Conservation (phyloP, 2,888 invertebrate genomes). For the Tigriopus californicus region DNA sequence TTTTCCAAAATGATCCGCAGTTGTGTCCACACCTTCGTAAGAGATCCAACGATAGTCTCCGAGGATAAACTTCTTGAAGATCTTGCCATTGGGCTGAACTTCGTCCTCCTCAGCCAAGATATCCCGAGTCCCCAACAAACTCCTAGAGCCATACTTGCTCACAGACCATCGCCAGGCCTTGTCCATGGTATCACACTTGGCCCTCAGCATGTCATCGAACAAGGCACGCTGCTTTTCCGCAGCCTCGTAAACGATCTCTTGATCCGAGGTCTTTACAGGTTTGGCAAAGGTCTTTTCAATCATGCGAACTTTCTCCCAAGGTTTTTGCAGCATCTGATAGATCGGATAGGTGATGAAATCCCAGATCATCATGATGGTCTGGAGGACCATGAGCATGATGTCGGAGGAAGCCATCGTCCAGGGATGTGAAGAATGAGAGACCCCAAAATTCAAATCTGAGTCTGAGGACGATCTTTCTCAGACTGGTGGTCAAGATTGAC, state of each 20-base stretch:
- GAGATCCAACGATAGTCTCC: constrained; percentile 82
- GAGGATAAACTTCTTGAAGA: constrained; percentile 62
- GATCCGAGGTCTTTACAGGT: neutral
- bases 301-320: neutral
- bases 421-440: no score
- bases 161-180: constrained; percentile 6
- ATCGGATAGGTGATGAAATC: constrained; percentile 9
- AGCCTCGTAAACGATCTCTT: neutral
- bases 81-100: constrained; percentile 72
- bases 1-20: constrained; percentile 56
- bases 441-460: no score
- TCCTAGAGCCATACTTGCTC: constrained; percentile 45
- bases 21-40: constrained; percentile 53
- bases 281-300: neutral
- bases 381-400: neutral
- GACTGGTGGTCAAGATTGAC: no score
- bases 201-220: neutral
- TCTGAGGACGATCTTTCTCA: no score
- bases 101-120: constrained; percentile 86
- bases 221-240: neutral
- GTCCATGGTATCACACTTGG: neutral
- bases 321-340: constrained; percentile 1
- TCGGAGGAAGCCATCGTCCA: neutral
- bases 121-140: constrained; percentile 71
- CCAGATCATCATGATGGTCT: constrained; percentile 3